A percentile compares a stretch with the other conserved stretches of the same genome.
Evolutionary conservation across 92 coral and sea anemone species (phyloP).

Genomic region (Hydrozoanthus gracilis): DNA sequence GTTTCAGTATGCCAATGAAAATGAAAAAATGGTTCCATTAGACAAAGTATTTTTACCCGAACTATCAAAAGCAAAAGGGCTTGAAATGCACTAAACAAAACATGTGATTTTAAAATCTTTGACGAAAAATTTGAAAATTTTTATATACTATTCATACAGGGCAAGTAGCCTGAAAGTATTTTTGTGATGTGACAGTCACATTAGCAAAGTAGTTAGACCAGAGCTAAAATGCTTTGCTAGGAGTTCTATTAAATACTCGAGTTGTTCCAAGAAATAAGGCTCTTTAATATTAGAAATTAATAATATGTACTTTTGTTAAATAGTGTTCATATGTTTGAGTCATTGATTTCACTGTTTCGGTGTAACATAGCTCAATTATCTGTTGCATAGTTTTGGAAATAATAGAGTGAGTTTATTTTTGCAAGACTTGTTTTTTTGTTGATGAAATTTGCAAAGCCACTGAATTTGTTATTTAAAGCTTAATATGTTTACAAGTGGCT

Average conservation of each 20-base stretch:
- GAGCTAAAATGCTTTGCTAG: neutral
- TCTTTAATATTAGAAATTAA: conserved; percentile 17
- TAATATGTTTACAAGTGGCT: conserved; percentile 18
- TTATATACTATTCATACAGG: conserved; percentile 14
- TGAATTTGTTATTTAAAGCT: conserved; percentile 17
- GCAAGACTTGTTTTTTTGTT: conserved; percentile 3
- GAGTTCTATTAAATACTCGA: conserved; percentile 34
- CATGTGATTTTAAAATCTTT: conserved; percentile 14
- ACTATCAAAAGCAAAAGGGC: neutral
- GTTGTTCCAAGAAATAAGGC: conserved; percentile 29
- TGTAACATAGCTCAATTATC: conserved; percentile 17
- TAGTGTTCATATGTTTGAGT: conserved; percentile 10
- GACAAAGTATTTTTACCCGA: neutral
- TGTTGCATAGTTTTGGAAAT: conserved; percentile 23
- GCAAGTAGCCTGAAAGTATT: neutral
- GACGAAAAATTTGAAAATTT: neutral
- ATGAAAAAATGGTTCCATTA: neutral
- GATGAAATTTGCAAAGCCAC: conserved; percentile 28
- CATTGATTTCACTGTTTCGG: conserved; percentile 7
- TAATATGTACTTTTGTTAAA: conserved; percentile 24
- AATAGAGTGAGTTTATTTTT: conserved; percentile 4
- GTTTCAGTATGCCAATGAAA: conserved; percentile 16
- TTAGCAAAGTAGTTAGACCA: conserved; percentile 16
- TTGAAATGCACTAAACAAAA: conserved; percentile 13
- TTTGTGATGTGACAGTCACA: conserved; percentile 8